Conservation (phyloP, 2,888 invertebrate species). For the Disparrhopalites patrizii region DNA sequence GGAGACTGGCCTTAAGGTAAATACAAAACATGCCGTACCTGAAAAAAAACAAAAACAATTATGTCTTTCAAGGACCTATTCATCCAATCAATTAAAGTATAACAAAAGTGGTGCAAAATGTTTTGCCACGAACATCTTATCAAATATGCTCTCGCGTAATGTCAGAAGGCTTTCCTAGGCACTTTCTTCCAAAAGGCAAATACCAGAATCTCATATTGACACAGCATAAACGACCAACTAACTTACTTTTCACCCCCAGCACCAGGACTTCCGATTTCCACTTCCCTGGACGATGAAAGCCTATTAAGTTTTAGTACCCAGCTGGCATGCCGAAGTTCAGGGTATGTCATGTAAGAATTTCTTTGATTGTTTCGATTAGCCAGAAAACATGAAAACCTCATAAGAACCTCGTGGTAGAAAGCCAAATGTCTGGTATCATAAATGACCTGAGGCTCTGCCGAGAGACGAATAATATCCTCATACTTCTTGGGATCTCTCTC, state of each 20-base stretch:
- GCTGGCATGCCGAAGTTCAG: background rate
- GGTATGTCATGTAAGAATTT: background rate
- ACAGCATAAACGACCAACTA: no score
- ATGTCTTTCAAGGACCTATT: no score
- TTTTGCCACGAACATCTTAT: no score
- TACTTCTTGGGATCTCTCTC: background rate
- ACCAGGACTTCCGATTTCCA: background rate
- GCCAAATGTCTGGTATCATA: background rate
- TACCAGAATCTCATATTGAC: no score
- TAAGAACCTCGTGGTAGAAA: background rate
- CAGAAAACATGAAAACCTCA: background rate
- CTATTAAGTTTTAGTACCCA: conserved; percentile 1
- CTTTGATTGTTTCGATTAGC: background rate
- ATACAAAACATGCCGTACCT: background rate
- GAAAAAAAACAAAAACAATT: background rate
- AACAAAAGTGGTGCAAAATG: no score
- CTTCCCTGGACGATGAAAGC: background rate
- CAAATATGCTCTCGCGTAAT: no score
- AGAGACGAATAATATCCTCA: background rate
- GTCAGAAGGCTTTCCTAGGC: no score
- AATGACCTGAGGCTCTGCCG: background rate
- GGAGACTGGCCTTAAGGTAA: background rate
- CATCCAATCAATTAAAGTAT: no score
- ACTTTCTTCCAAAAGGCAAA: no score
- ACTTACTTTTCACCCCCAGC: background rate